Conservation (phyloP, 2,113 vertebrate genomes). For the Psophia crepitans region DNA sequence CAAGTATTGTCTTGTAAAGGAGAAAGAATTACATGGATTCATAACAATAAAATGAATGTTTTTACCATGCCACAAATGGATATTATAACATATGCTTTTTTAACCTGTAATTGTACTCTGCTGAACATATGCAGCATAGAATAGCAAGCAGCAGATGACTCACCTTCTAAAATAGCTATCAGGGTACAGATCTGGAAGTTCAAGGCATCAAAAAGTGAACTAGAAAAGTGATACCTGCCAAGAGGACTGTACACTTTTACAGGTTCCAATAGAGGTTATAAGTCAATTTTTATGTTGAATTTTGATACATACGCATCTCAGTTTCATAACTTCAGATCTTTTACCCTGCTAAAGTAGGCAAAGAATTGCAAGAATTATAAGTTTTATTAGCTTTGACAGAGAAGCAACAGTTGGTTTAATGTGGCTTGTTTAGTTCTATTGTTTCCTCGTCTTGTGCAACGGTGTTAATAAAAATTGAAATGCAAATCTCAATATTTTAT, state of each 20-base stretch:
- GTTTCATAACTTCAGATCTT: not conserved
- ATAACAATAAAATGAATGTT: slow-evolving; percentile 1
- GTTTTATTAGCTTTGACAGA: not conserved
- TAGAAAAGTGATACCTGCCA: not conserved
- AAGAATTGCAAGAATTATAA: not conserved
- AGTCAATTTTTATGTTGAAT: not conserved
- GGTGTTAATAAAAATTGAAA: not conserved
- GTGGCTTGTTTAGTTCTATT: not conserved
- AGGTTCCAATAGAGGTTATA: not conserved
- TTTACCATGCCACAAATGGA: not conserved
- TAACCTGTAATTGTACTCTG: not conserved
- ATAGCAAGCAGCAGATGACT: not conserved
- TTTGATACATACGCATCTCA: not conserved
- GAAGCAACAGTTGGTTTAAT: slow-evolving; percentile 74
- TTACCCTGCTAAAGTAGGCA: not conserved
- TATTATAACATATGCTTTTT: slow-evolving; percentile 9
- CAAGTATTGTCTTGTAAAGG: not conserved
- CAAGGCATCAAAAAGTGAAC: not conserved
- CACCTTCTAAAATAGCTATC: not conserved
- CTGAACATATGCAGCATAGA: not conserved
- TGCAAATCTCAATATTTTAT: not conserved
- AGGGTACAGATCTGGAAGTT: not conserved
- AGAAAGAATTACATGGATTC: not conserved
- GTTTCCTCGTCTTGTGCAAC: not conserved
- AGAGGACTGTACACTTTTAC: not conserved